Evolutionary conservation across 2,888 invertebrate genomes (phyloP).

Genomic region (Odontocolon sp.): DNA sequence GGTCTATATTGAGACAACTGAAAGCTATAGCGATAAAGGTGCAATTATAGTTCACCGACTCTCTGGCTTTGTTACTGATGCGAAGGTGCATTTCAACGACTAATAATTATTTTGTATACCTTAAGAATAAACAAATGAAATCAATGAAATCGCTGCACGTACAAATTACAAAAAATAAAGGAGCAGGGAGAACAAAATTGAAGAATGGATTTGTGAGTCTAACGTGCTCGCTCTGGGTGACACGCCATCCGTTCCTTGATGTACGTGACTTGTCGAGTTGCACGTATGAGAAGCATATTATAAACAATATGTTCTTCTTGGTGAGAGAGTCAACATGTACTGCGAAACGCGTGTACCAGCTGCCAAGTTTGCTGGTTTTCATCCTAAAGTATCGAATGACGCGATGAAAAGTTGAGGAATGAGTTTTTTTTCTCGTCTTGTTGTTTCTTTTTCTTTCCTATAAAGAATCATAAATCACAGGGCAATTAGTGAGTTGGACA

Average conservation of each 20-base stretch:
- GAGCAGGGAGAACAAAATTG: background rate
- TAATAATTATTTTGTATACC: too few relatives aligned
- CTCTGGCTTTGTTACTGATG: too few relatives aligned
- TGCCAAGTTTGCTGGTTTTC: constrained; percentile 8
- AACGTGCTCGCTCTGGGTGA: background rate
- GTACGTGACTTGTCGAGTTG: constrained; percentile 19
- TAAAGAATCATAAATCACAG: background rate
- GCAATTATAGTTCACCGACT: too few relatives aligned
- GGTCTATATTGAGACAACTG: constrained; percentile 16
- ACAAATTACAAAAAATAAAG: background rate
- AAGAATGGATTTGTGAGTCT: constrained; percentile 10
- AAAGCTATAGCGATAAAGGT: background rate
- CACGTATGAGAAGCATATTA: constrained; percentile 24
- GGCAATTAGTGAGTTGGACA: constrained; percentile 1
- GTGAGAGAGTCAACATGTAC: background rate
- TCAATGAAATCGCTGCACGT: too few relatives aligned
- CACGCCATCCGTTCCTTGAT: constrained; percentile 7
- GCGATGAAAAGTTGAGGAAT: constrained; percentile 7
- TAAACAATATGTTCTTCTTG: constrained; percentile 29
- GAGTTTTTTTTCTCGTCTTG: background rate
- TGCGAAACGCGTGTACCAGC: background rate
- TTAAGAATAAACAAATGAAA: too few relatives aligned
- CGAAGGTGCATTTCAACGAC: too few relatives aligned
- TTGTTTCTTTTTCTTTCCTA: background rate
- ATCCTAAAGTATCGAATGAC: background rate